Base-by-base conservation (phyloP, 2,888 invertebrate species). In the Sinotaia quadrata region DNA sequence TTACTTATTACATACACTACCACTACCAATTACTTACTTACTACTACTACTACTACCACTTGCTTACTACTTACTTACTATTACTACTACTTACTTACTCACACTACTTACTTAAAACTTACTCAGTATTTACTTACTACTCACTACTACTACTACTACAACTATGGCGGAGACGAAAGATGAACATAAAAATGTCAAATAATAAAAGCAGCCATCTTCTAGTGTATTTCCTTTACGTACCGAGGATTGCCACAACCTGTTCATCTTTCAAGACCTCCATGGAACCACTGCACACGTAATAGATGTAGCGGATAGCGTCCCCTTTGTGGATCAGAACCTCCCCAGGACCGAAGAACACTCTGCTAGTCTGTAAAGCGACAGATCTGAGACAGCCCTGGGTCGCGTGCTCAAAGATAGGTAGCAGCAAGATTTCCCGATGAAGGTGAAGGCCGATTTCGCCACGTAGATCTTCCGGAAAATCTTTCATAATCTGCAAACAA, bases 201-300 rank as follows among this genome's bases (percentile, higher is more conserved):
- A n/a, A n/a, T 27, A n/a, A 24, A 4, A 24, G 51, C 12, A 24
- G 12, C 51, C 24, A 27, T 21, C 51, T 4, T 51, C 51, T 4
- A n/a, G 51, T 21, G 12, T 51, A 27, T 24, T 41, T 24, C 51
- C 18, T 21, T 24, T 12, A 51, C 51, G 12, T 89, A 97, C 97
- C 97, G 78, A 97, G 91, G 83, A 98, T 97, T 69, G 97, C 97
- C 27, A 97, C 97, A 63, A 97, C 97, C 95, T 97, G 97, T 75
- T 94, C 94, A 84, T 96, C 94, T 88, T 97, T 96, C 83, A 97
- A 94, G 54, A 97, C 96, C 89, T 97, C 97, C 96, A 97, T 96
- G 34, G 96, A 96, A 7, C 97, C 97, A 86, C 97, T 97, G 90
- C 96, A 97, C 77, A 97, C 93, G 89, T 97, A 96, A 89, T 96